phyloP scores from a whole-genome alignment of 2,888 invertebrate genomes.

The Drosophila suboccidentalis region DNA sequence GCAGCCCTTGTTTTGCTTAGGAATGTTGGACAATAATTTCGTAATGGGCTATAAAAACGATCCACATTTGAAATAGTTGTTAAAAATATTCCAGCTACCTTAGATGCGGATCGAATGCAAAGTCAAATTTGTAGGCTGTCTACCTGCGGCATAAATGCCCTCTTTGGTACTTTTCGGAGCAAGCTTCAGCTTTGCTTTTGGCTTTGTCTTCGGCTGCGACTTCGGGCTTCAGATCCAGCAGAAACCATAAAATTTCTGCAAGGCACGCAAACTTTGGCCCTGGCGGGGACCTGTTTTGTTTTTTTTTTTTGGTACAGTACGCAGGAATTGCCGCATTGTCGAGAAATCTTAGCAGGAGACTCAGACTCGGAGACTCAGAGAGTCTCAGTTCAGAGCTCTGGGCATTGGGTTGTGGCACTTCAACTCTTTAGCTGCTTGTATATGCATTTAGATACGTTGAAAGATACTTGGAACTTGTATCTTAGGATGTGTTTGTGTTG shows the following conservation, averaged over 20 bases:
- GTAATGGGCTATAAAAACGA: conserved; percentile 13
- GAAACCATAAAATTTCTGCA: conserved; percentile 63
- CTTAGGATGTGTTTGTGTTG: conserved; percentile 37
- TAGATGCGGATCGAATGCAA: conserved; percentile 19
- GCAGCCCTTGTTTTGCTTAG: neutral
- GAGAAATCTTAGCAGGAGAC: conserved; percentile 74
- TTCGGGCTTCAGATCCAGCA: conserved; percentile 23
- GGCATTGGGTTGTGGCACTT: conserved; percentile 61
- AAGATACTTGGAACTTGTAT: conserved; percentile 71
- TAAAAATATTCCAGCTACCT: conserved; percentile 19
- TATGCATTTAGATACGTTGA: conserved; percentile 77
- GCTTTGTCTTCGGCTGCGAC: conserved; percentile 7
- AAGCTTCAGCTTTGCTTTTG: conserved; percentile 18
- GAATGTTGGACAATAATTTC: conserved; percentile 25
- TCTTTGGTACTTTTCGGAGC: conserved; percentile 38
- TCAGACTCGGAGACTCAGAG: conserved; percentile 51
- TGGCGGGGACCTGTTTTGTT: conserved; percentile 67
- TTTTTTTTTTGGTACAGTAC: conserved; percentile 63
- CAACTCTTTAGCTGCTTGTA: conserved; percentile 60
- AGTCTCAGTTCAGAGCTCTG: conserved; percentile 38
- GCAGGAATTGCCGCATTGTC: conserved; percentile 53
- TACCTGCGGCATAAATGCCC: conserved; percentile 66
- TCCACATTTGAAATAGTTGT: conserved; percentile 32
- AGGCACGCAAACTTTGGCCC: conserved; percentile 79
- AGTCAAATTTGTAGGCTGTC: conserved; percentile 25